Percentiles rank a stretch among this genome's conserved stretches.
phyloP scores from a whole-genome alignment of 2,888 invertebrate species.

The Eucera pruinosa region DNA sequence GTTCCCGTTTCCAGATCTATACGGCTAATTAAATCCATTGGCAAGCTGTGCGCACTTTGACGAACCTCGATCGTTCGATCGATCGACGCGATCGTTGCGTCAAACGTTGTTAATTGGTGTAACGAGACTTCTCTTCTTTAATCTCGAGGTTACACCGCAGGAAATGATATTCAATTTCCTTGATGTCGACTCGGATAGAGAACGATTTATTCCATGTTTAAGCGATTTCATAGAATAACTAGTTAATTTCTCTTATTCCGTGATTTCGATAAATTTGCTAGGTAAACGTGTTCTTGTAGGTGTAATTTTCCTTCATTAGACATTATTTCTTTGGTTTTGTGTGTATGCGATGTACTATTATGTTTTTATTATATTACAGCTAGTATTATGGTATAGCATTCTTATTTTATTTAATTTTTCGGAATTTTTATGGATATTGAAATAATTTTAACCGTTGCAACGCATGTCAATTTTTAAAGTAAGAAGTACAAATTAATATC shows the following conservation, averaged over 20 bases:
- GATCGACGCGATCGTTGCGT: conserved; percentile 7
- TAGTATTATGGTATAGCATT: too few species aligned
- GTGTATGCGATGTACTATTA: too few species aligned
- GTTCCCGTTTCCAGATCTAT: conserved; percentile 61
- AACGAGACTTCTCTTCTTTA: conserved; percentile 22
- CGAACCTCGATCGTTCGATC: conserved; percentile 24
- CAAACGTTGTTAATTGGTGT: conserved; percentile 15
- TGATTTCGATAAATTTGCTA: neutral
- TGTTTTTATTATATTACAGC: too few species aligned
- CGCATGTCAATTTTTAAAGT: too few species aligned
- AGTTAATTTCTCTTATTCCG: neutral
- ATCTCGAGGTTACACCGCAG: conserved; percentile 7
- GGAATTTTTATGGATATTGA: too few species aligned
- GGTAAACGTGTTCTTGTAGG: neutral
- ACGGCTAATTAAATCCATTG: conserved; percentile 68
- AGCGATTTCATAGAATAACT: conserved; percentile 13
- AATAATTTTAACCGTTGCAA: too few species aligned
- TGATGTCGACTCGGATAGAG: neutral
- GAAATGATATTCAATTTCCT: conserved; percentile 27
- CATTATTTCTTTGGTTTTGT: neutral
- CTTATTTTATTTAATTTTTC: too few species aligned
- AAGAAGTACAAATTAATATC: too few species aligned
- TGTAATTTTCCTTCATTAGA: neutral
- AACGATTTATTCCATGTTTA: conserved; percentile 7
- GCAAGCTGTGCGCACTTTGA: conserved; percentile 6